Conservation (phyloP, 2,797 vertebrate genomes). For the Parambassis ranga region DNA sequence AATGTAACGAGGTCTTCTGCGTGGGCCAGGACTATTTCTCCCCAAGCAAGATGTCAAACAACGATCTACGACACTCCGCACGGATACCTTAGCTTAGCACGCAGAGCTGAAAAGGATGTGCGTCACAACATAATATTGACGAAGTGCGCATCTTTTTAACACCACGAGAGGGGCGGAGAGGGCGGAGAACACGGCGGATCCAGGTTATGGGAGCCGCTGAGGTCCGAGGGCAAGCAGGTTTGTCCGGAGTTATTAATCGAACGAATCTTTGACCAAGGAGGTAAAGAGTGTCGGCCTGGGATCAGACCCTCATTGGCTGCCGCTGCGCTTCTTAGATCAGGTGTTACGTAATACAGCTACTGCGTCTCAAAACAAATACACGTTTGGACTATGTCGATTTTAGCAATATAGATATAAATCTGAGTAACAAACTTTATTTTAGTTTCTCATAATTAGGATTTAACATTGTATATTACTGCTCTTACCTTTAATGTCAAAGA, state of each 20-base stretch:
- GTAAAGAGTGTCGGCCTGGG: background rate
- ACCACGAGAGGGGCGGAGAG: fast-evolving
- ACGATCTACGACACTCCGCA: slow-evolving; percentile 53
- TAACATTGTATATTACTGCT: too few relatives aligned
- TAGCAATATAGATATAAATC: too few relatives aligned
- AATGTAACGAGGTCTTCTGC: slow-evolving; percentile 53
- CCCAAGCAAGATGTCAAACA: background rate
- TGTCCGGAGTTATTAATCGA: background rate
- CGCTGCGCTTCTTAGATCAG: background rate
- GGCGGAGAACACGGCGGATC: too few relatives aligned
- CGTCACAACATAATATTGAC: slow-evolving; percentile 34
- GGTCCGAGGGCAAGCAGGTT: background rate
- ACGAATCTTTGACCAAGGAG: background rate
- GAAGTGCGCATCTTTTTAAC: background rate
- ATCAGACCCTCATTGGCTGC: slow-evolving; percentile 5
- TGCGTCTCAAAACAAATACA: too few relatives aligned
- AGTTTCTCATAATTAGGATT: too few relatives aligned
- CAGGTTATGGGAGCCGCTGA: too few relatives aligned
- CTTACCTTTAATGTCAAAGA: too few relatives aligned
- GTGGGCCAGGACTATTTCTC: slow-evolving; percentile 75
- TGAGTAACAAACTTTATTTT: too few relatives aligned
- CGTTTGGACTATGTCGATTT: too few relatives aligned
- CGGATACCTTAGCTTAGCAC: slow-evolving; percentile 29
- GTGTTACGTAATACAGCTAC: slow-evolving; percentile 19
- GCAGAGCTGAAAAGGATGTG: slow-evolving; percentile 10